phyloP scores from a whole-genome alignment of 2,113 vertebrate genomes.

The Prolemur simus region DNA sequence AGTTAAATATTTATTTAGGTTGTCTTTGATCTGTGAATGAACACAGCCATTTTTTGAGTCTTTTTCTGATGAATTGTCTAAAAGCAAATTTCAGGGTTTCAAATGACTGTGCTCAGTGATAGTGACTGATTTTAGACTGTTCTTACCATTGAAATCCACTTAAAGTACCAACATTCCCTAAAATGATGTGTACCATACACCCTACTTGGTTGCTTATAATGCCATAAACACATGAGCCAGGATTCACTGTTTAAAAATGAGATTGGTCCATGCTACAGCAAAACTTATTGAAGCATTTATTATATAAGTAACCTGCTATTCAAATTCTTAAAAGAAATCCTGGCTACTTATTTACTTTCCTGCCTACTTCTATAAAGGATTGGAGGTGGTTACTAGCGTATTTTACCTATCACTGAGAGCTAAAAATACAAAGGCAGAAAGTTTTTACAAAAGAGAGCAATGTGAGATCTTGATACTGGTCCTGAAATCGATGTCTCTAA shows the following conservation, averaged over 20 bases:
- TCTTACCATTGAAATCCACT: conserved; percentile 36
- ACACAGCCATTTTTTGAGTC: conserved; percentile 37
- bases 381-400: neutral
- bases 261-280: conserved; percentile 1
- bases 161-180: neutral
- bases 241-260: conserved; percentile 37
- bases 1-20: conserved; percentile 39
- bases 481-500: neutral
- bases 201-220: neutral
- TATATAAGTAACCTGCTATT: neutral
- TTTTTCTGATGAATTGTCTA: conserved; percentile 34
- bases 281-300: conserved; percentile 25
- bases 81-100: conserved; percentile 5
- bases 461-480: neutral
- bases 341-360: conserved; percentile 50
- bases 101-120: neutral
- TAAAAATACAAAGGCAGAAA: conserved; percentile 45
- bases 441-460: conserved; percentile 10
- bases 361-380: conserved; percentile 14
- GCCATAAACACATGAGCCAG: neutral
- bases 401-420: conserved; percentile 36
- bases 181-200: neutral
- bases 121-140: neutral
- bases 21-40: conserved; percentile 36
- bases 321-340: conserved; percentile 11